phyloP scores from a whole-genome alignment of 2,797 vertebrate species.

The Chaetophractus vellerosus region DNA sequence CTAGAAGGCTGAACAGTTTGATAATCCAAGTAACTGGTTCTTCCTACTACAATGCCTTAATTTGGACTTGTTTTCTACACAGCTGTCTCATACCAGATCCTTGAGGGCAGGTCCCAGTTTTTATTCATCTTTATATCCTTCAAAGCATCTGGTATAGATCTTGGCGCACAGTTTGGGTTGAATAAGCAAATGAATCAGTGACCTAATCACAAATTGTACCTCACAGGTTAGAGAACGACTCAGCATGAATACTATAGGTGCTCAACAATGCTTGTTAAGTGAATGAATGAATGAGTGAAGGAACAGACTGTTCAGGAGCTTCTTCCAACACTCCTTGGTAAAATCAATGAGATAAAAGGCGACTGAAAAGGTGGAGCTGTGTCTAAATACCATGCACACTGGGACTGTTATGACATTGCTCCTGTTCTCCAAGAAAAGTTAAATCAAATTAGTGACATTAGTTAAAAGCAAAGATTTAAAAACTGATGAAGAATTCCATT shows the following conservation, averaged over 20 bases:
- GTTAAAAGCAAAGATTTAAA: conserved; percentile 35
- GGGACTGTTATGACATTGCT: not conserved
- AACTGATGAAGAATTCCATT: not conserved
- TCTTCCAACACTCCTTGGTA: not conserved
- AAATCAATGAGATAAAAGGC: not conserved
- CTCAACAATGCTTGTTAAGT: not conserved
- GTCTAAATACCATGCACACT: not conserved
- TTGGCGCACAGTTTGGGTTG: not conserved
- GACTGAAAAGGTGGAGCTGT: not conserved
- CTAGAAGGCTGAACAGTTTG: not conserved
- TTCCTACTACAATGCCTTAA: not conserved
- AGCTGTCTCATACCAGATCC: conserved; percentile 36
- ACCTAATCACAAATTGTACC: not conserved
- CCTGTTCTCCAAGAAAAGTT: not conserved
- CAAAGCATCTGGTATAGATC: not conserved
- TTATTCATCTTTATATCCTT: conserved; percentile 22
- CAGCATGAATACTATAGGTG: not conserved
- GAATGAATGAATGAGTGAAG: not conserved
- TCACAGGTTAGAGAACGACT: not conserved
- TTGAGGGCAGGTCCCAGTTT: not conserved
- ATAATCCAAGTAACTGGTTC: not conserved
- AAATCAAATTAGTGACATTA: not conserved
- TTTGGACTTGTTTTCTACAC: not conserved
- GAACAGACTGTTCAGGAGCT: not conserved
- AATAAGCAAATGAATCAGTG: conserved; percentile 21